These are phyloP conservation scores for Drosophila paulistorum DNA, from an alignment of 1,140 invertebrate genomes.

Conservation along the genomic window DNA sequence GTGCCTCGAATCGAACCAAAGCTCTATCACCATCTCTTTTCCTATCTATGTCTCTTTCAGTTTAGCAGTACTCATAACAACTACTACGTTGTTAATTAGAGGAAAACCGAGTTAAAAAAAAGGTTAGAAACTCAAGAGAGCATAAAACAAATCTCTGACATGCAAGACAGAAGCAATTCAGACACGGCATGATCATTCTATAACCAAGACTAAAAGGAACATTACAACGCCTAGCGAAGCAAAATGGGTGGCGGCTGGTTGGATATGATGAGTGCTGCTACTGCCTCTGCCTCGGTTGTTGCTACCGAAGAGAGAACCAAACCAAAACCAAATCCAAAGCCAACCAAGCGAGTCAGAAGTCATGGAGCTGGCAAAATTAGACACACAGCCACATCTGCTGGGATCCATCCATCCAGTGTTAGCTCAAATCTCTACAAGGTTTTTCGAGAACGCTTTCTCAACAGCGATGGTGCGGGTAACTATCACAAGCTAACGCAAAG, in stretches of 20 bases:
- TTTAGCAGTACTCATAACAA: constrained; percentile 31
- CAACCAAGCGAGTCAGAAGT: constrained; percentile 36
- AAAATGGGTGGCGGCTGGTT: constrained; percentile 66
- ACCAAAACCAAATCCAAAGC: constrained; percentile 12
- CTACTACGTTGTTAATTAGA: constrained; percentile 49
- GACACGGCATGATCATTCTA: constrained; percentile 57
- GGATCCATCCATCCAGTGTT: constrained; percentile 47
- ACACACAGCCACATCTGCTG: constrained; percentile 43
- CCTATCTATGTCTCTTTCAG: constrained; percentile 41
- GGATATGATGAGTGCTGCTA: constrained; percentile 53
- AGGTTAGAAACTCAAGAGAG: constrained; percentile 55
- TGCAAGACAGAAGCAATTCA: constrained; percentile 38
- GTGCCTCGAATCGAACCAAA: constrained; percentile 34
- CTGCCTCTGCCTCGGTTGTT: constrained; percentile 6
- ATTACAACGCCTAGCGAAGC: constrained; percentile 48
- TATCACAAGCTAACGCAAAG: constrained; percentile 55
- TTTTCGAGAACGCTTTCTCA: constrained; percentile 62
- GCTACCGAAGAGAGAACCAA: constrained; percentile 23
- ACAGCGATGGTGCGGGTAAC: constrained; percentile 39
- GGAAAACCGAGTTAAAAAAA: constrained; percentile 46
- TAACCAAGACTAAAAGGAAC: constrained; percentile 46
- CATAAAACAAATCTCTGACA: constrained; percentile 64
- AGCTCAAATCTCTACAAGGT: constrained; percentile 60
- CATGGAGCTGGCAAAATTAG: constrained; percentile 15
- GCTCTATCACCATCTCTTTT: background rate